Base-by-base conservation (phyloP, 2,113 vertebrate genomes). In the Indicator maculatus region DNA sequence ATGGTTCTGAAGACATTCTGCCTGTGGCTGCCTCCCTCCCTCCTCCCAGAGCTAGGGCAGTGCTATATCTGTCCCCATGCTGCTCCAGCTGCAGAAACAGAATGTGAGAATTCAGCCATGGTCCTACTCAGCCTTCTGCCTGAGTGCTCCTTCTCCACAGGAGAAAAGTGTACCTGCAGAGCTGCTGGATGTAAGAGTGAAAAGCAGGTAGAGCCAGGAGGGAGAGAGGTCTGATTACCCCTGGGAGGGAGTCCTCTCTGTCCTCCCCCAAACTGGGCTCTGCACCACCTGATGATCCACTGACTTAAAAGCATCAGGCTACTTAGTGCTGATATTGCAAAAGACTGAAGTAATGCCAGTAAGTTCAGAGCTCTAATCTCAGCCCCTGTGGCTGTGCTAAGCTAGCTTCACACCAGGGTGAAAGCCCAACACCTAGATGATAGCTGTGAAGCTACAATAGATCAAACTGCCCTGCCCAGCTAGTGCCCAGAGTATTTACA, bases 11-110 rank as follows among this genome's bases (percentile, higher is more conserved):
- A 36, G 78, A 44, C 67, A 26, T 38, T 81, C 58, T 56, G 26
- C 41, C 23, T 72, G 31, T 70, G 28, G 63, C 41, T 65, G 16
- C 30, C 66, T 56, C 15, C 19, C 27, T 82, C 12, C 10, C 23
- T 69, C 24, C 41, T 59, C 27, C 58, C 27, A 39, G 28, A 75
- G 63, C 11, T 30, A 52, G 26, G 31, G 16, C 9, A 63, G 16
- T n/a, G 30, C 23, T 52, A 9, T 0, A 0, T 38, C 53, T 39
- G 38, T 52, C 61, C 23, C 39, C 3, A 7, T 27, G 16, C 9
- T 13, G 33, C 27, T 72, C 53, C 27, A 38, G 38, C n/a, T 55
- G 27, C 21, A 31, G 7, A 0, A 1, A 69, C 31, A 38, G 19
- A 87, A 39, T 1, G 2, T 16, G 14, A 11, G 60, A 78, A 53